Evolutionary conservation across 1,140 invertebrate genomes (phyloP), one percentile per base, ranked within the genome.

Genomic region (Leucophenga varia): DNA sequence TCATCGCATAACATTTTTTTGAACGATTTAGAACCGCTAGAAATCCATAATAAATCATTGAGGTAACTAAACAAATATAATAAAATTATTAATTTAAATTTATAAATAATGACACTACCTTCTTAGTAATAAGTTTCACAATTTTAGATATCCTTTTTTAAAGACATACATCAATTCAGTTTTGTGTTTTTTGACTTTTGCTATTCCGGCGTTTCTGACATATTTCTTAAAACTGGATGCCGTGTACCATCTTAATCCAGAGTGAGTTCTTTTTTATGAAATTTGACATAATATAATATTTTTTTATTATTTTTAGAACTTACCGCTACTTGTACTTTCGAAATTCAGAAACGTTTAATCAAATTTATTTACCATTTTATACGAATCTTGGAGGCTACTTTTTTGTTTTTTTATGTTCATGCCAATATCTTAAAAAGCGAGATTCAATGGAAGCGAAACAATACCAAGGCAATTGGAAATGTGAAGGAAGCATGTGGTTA

Each of bases 211-310:
- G 6, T 16, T 65, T 0, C 50, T 81, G 25, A 81, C 79, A 2
- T 81, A 78, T 43, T 48, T 41, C 34, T 43, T 75, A 0, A 49
- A 67, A 10, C 52, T 78, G 6, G 74, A 76, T 1, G 78, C 74
- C 2, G 73, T 77, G 7, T 79, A 80, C 59, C 61, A 78, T 13
- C 73, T 79, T 35, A 76, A 75, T 32, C 79, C 78, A 46, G 71
- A 76, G 79, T 81, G 49, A 76, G 74, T 69, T 28, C 17, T n/a
- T n/a, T n/a, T n/a, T 13, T 21, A 9, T 2, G 21, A 19, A 12
- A 20, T 37, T 30, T 32, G 30, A 30, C 22, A 48, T 41, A 9
- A 2, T 28, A 7, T 22, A 3, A 10, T 22, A 3, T 35, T 45
- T 12, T 17, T 39, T 14, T 13, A n/a, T 22, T 50, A 8, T 30